Conservation (phyloP, 2,113 vertebrate species). For the Hydropotes inermis region DNA sequence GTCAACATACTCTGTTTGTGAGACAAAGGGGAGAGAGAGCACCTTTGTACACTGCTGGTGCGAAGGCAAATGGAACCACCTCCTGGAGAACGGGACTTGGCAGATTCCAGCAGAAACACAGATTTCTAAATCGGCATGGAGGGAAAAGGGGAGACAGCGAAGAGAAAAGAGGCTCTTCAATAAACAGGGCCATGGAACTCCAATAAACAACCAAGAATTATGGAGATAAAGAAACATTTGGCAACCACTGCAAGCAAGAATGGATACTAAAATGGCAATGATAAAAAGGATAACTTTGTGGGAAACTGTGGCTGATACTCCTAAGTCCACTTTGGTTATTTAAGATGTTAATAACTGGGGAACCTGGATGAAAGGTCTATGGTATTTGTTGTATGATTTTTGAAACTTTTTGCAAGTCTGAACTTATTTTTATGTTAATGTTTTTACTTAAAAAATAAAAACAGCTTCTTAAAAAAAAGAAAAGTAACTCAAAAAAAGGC, state of each 20-base stretch:
- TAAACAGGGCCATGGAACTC: neutral
- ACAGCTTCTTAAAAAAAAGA: neutral
- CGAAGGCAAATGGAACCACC: neutral
- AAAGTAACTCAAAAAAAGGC: neutral
- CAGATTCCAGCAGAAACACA: neutral
- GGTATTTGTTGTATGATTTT: neutral
- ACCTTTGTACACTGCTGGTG: neutral
- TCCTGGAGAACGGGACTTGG: neutral
- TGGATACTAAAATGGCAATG: neutral
- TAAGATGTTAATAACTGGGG: neutral
- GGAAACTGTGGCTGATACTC: neutral
- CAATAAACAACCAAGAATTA: neutral
- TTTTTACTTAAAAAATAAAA: neutral
- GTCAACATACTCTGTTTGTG: neutral
- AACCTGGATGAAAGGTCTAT: neutral
- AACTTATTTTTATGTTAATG: neutral
- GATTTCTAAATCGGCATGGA: neutral
- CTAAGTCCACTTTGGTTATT: neutral
- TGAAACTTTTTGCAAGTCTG: neutral
- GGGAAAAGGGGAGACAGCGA: neutral
- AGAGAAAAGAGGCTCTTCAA: neutral
- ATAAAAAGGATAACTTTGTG: neutral
- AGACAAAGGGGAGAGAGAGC: neutral
- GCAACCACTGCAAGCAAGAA: neutral
- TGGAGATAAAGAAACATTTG: neutral